Evolutionary conservation across 2,888 invertebrate genomes (phyloP).

Genomic region (Agrotis exclamationis): DNA sequence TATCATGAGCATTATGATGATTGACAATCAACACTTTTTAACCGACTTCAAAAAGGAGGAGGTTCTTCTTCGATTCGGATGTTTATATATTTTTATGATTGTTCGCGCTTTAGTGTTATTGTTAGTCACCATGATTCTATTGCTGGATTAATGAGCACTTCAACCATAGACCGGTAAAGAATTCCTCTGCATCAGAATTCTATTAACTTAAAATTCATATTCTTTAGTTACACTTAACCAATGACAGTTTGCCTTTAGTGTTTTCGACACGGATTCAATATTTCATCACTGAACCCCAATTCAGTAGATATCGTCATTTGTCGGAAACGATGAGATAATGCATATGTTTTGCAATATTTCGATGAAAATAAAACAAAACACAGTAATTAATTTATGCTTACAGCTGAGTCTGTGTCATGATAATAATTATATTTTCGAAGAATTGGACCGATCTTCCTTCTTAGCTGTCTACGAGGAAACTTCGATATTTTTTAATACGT

Average conservation of each 20-base stretch:
- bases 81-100: too few relatives aligned
- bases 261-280: not conserved
- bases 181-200: too few relatives aligned
- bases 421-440: conserved; percentile 26
- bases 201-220: too few relatives aligned
- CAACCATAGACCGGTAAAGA: too few relatives aligned
- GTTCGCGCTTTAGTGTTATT: too few relatives aligned
- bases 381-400: not conserved
- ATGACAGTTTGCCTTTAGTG: too few relatives aligned
- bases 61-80: too few relatives aligned
- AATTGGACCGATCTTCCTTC: conserved; percentile 5
- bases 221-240: too few relatives aligned
- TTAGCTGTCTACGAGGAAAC: conserved; percentile 20
- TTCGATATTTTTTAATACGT: not conserved
- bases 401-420: not conserved
- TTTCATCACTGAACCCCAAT: conserved; percentile 67
- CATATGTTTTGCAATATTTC: conserved; percentile 70
- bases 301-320: conserved; percentile 72
- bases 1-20: not conserved
- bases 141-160: too few relatives aligned
- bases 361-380: conserved; percentile 31
- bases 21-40: not conserved
- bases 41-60: too few relatives aligned
- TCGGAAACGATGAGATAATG: conserved; percentile 78
- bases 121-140: too few relatives aligned